Evolutionary conservation across 2,113 vertebrate species (phyloP).

Genomic region (Ictalurus punctatus): DNA sequence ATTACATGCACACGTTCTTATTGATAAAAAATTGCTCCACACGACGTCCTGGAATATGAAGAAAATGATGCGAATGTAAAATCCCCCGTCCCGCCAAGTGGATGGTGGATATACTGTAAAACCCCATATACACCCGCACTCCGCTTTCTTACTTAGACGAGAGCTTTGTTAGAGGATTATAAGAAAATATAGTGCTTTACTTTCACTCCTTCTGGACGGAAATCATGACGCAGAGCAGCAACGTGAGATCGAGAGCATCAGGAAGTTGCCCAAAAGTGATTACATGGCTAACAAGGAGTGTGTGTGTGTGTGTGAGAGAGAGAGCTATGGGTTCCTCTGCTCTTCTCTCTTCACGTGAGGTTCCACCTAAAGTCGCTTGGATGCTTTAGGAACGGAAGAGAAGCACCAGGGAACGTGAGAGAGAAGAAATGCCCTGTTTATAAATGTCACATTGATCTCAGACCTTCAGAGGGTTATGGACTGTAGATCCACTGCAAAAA

Average conservation of each 20-base stretch:
- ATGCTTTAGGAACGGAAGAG: neutral
- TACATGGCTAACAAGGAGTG: conserved; percentile 24
- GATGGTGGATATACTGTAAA: neutral
- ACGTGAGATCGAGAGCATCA: neutral
- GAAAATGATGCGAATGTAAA: too few relatives aligned
- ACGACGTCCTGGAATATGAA: too few relatives aligned
- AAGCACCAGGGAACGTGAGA: neutral
- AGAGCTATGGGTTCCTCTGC: too few relatives aligned
- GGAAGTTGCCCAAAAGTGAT: conserved; percentile 3
- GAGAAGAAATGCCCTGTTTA: neutral
- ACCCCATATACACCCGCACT: too few relatives aligned
- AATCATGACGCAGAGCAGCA: neutral
- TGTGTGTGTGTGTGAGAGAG: neutral
- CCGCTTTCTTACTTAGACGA: too few relatives aligned
- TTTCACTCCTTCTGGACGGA: neutral
- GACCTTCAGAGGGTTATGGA: neutral
- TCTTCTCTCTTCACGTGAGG: neutral
- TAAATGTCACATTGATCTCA: neutral
- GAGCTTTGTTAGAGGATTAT: too few relatives aligned
- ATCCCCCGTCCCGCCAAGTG: neutral
- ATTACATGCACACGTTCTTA: neutral
- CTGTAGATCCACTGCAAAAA: neutral
- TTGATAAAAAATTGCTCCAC: too few relatives aligned
- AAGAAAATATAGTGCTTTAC: neutral
- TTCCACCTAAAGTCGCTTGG: neutral